Conservation (phyloP, 2,797 vertebrate species). For the Sylvia borin region DNA sequence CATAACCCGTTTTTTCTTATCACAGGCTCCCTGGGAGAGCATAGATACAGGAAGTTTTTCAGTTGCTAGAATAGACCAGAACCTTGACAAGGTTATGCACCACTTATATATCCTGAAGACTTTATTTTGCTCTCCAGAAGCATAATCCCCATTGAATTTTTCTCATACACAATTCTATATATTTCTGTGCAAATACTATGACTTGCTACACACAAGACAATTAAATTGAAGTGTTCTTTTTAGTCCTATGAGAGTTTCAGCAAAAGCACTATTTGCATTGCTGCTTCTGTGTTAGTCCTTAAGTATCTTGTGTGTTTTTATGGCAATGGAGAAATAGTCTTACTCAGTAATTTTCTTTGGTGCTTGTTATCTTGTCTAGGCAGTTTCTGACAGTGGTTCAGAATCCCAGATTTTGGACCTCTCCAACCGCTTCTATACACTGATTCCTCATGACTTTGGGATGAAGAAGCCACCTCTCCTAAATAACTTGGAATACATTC, state of each 20-base stretch:
- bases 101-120: neutral
- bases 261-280: neutral
- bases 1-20: neutral
- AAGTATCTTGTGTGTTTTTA: neutral
- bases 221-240: neutral
- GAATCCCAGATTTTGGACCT: slow-evolving; percentile 93
- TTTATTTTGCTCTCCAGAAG: neutral
- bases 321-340: neutral
- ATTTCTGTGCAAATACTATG: neutral
- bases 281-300: neutral
- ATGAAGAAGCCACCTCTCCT: slow-evolving; percentile 98
- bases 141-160: neutral
- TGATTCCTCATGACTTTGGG: slow-evolving; percentile 98
- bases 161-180: neutral
- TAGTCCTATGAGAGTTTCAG: neutral
- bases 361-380: slow-evolving; percentile 73
- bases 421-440: slow-evolving; percentile 97
- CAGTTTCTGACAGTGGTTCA: slow-evolving; percentile 83
- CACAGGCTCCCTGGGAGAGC: neutral
- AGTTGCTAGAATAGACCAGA: neutral
- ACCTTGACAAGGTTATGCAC: neutral
- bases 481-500: slow-evolving; percentile 90
- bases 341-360: neutral
- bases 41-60: neutral
- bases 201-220: neutral